These are phyloP conservation scores for Caenorhabditis sp. DNA, from an alignment of 2,888 invertebrate species.

Conservation along the genomic window DNA sequence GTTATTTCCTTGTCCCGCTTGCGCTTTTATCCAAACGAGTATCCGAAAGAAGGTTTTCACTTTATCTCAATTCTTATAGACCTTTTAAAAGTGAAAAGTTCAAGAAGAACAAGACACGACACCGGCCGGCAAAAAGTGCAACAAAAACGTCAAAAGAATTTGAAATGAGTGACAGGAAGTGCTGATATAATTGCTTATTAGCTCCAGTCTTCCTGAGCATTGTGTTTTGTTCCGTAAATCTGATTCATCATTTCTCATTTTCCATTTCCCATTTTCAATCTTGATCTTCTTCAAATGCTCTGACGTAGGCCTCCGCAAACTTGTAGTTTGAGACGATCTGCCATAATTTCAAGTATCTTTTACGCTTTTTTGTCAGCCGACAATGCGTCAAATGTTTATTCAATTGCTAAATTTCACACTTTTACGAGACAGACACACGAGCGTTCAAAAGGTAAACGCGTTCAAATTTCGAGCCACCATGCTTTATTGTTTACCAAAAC, in stretches of 20 bases:
- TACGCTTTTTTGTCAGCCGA: not conserved
- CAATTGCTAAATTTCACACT: conserved; percentile 8
- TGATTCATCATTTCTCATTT: not conserved
- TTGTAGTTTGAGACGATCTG: not conserved
- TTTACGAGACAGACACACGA: not conserved
- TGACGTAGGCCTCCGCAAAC: not conserved
- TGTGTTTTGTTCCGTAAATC: too few species aligned
- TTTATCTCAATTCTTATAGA: too few species aligned
- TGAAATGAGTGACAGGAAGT: too few species aligned
- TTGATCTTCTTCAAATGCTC: not conserved
- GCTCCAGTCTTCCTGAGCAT: too few species aligned
- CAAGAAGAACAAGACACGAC: too few species aligned
- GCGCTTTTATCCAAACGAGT: too few species aligned
- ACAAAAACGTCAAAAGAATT: too few species aligned
- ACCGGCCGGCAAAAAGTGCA: too few species aligned
- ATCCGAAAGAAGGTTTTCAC: too few species aligned
- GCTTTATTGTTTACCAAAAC: conserved; percentile 27
- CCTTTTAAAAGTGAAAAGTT: too few species aligned
- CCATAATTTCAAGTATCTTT: conserved; percentile 10
- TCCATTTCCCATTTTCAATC: not conserved
- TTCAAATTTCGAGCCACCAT: conserved; percentile 31
- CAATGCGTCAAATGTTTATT: conserved; percentile 17
- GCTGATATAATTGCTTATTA: too few species aligned
- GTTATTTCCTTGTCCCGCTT: too few species aligned
- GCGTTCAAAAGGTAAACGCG: not conserved